A percentile compares a stretch with the other conserved stretches of the same genome.
These are phyloP conservation scores for Denticeps clupeoides DNA, from an alignment of 2,797 vertebrate species.

Conservation along the genomic window DNA sequence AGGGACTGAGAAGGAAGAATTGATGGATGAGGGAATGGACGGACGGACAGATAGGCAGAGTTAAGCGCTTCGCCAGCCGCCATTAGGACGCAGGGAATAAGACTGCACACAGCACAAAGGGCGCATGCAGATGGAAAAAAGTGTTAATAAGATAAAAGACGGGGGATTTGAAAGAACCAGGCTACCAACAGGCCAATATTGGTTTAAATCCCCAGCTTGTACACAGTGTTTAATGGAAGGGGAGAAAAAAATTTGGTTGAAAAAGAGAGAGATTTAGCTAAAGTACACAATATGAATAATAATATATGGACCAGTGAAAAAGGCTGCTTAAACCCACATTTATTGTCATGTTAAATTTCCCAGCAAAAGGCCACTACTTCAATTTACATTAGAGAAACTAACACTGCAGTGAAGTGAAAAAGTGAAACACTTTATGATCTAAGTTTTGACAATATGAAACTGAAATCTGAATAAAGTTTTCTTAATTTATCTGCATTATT, in stretches of 20 bases:
- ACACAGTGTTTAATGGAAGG: slow-evolving; percentile 36
- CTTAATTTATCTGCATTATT: too few relatives aligned
- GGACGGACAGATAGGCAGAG: slow-evolving; percentile 49
- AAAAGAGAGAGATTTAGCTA: slow-evolving; percentile 49
- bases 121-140: slow-evolving; percentile 47
- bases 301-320: slow-evolving; percentile 50
- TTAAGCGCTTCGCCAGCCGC: slow-evolving; percentile 38
- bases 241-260: slow-evolving; percentile 44
- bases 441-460: too few relatives aligned
- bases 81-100: slow-evolving; percentile 33
- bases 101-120: slow-evolving; percentile 44
- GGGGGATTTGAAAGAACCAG: slow-evolving; percentile 39
- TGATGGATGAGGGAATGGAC: slow-evolving; percentile 37
- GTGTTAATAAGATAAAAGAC: slow-evolving; percentile 54
- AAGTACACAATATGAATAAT: slow-evolving; percentile 59
- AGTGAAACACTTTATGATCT: too few relatives aligned
- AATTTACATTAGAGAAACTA: too few relatives aligned
- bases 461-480: too few relatives aligned
- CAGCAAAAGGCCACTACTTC: neutral
- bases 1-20: slow-evolving; percentile 27
- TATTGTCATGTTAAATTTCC: slow-evolving; percentile 60
- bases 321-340: slow-evolving; percentile 23
- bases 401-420: too few relatives aligned
- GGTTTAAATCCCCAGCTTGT: slow-evolving; percentile 59
- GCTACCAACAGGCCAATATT: slow-evolving; percentile 51